These are phyloP conservation scores for Choloepus didactylus DNA, from an alignment of 2,797 vertebrate genomes.

Conservation along the genomic window DNA sequence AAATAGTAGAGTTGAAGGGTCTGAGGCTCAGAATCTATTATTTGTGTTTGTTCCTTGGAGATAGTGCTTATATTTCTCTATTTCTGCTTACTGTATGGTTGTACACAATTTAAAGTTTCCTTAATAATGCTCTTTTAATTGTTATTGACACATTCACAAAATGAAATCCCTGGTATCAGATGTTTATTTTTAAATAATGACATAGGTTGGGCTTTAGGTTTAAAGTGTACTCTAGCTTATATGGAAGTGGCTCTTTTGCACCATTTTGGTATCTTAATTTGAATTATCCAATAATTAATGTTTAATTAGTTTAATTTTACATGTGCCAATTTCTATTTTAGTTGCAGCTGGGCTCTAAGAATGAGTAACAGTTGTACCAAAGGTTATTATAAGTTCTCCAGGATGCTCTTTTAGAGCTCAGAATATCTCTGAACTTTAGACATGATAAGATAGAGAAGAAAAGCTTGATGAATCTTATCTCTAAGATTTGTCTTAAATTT, in stretches of 20 bases:
- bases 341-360: slow-evolving; percentile 54
- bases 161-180: slow-evolving; percentile 59
- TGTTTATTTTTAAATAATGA: slow-evolving; percentile 77
- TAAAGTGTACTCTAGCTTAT: slow-evolving; percentile 72
- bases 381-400: background rate
- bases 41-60: slow-evolving; percentile 1
- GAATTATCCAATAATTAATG: slow-evolving; percentile 37
- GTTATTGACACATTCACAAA: slow-evolving; percentile 57
- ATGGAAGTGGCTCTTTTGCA: slow-evolving; percentile 73
- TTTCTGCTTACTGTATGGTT: slow-evolving; percentile 53
- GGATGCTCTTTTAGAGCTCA: slow-evolving; percentile 37
- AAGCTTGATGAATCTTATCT: background rate
- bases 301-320: slow-evolving; percentile 43
- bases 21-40: background rate
- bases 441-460: slow-evolving; percentile 40
- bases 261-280: slow-evolving; percentile 44
- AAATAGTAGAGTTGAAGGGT: slow-evolving; percentile 71
- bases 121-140: slow-evolving; percentile 51
- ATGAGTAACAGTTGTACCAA: slow-evolving; percentile 15
- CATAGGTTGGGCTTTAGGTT: background rate
- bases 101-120: background rate
- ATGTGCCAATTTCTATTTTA: slow-evolving; percentile 73
- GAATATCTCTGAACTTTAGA: slow-evolving; percentile 57
- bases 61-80: slow-evolving; percentile 64
- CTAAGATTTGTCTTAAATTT: slow-evolving; percentile 60